phyloP scores from a whole-genome alignment of 2,888 invertebrate genomes.

The Tetropium fuscum region DNA sequence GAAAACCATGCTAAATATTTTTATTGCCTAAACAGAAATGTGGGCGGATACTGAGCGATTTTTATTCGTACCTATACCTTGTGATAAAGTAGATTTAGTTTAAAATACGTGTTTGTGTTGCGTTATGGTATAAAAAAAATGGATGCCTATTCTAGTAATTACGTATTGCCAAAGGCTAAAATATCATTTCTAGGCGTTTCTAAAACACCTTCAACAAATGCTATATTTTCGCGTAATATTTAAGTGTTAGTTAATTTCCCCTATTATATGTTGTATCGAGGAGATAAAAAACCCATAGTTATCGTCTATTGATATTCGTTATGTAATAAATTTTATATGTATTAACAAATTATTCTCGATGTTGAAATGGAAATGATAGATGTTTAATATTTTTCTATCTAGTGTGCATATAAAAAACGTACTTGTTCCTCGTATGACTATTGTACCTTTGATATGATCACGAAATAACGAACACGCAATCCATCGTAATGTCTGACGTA shows the following conservation, averaged over 20 bases:
- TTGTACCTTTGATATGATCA: slow-evolving; percentile 9
- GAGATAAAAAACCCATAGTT: not conserved
- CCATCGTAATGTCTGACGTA: not conserved
- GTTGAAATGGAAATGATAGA: slow-evolving; percentile 12
- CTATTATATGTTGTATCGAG: not conserved
- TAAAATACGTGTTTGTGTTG: not conserved
- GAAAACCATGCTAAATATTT: not conserved
- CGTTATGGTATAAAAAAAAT: too few relatives aligned
- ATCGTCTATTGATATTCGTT: slow-evolving; percentile 1
- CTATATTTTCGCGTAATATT: not conserved
- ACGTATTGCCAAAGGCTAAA: not conserved
- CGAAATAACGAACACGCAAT: not conserved
- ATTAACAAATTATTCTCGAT: slow-evolving; percentile 18
- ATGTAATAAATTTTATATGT: slow-evolving; percentile 18
- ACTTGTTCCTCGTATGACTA: slow-evolving; percentile 6
- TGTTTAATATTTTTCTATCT: slow-evolving; percentile 8
- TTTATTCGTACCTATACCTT: slow-evolving; percentile 10
- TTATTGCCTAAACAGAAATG: not conserved
- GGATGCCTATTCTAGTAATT: too few relatives aligned
- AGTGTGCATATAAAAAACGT: slow-evolving; percentile 2
- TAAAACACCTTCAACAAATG: not conserved
- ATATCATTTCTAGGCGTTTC: not conserved
- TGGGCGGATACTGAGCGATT: slow-evolving; percentile 7
- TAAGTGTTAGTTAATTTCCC: not conserved
- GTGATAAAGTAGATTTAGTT: slow-evolving; percentile 23